Conservation (phyloP, 2,888 invertebrate species). For the Zygogramma bicolorata region DNA sequence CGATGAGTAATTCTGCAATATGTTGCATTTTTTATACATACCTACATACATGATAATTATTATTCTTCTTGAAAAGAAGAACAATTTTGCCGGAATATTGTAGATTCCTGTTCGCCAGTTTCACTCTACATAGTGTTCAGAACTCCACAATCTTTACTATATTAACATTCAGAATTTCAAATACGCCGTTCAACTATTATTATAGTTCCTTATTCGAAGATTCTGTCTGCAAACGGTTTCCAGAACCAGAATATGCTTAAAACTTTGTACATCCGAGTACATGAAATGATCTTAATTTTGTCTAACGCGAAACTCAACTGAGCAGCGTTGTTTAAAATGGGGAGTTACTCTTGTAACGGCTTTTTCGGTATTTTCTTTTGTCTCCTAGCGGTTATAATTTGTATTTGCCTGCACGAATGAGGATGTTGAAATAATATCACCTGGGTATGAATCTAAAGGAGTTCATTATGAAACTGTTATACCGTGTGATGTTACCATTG, state of each 20-base stretch:
- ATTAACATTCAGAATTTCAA: conserved; percentile 1
- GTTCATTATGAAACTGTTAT: too few relatives aligned
- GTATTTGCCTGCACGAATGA: neutral
- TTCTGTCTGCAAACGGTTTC: neutral
- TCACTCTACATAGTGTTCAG: neutral
- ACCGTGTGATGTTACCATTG: too few relatives aligned
- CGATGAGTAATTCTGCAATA: too few relatives aligned
- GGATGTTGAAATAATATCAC: neutral
- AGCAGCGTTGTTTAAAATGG: neutral
- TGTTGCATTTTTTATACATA: too few relatives aligned
- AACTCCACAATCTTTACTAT: neutral
- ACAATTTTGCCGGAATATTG: neutral
- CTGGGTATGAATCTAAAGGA: neutral
- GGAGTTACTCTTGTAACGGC: neutral
- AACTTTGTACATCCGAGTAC: conserved; percentile 17
- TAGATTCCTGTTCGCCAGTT: neutral
- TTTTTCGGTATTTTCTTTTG: neutral
- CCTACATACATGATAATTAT: too few relatives aligned
- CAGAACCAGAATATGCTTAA: conserved; percentile 2
- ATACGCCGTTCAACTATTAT: neutral
- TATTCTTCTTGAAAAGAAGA: neutral
- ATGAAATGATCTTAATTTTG: conserved; percentile 14
- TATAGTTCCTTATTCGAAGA: conserved; percentile 1
- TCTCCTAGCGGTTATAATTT: neutral
- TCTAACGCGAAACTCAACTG: conserved; percentile 12